Evolutionary conservation across 2,113 vertebrate species (phyloP), one percentile per base, ranked within the genome.

Genomic region (Henicopernis longicauda): DNA sequence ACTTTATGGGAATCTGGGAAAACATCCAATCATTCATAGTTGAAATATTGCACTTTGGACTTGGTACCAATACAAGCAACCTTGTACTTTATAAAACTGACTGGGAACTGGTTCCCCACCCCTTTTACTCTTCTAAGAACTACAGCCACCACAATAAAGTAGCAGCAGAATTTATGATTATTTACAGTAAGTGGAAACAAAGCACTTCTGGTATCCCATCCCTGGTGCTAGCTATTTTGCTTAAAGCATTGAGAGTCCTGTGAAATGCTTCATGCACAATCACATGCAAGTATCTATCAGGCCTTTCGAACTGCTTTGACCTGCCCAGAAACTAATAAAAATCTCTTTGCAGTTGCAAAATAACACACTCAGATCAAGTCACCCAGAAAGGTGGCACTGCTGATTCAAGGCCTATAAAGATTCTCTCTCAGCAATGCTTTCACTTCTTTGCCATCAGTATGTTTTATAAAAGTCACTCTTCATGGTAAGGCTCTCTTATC

Each of bases 1-100:
- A 85, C 85, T 96, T 96, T 96, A 93, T 93, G 90, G 82, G 88
- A 93, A 93, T 90, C 92, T 96, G 95, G 95, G 97, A 97, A 96
- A 90, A 63, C 14, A 22, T 93, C 92, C 95, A 95, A 90, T 92
- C 90, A 95, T 96, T 97, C 96, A 93, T 31, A 77, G 88, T 10
- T 86, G 63, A 96, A 95, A 96, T 95, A 92, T 20, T 96, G 97
- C 79, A 82, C 92, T 95, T 85, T 70, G 62, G 94, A 95, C 38
- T 90, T 80, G 45, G 58, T 96, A 97, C 95, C 93, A 95, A 91
- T 90, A 96, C 89, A 95, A 95, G 93, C 94, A 97, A 94, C 84
- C 84, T 90, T 82, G 82, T 90, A 91, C 91, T 88, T 94, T 78
- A 93, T 95, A 95, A 93, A 95, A 88, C 71, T 93, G 78, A 93